Evolutionary conservation across 2,113 vertebrate genomes (phyloP).

Genomic region (Myotis yumanensis): DNA sequence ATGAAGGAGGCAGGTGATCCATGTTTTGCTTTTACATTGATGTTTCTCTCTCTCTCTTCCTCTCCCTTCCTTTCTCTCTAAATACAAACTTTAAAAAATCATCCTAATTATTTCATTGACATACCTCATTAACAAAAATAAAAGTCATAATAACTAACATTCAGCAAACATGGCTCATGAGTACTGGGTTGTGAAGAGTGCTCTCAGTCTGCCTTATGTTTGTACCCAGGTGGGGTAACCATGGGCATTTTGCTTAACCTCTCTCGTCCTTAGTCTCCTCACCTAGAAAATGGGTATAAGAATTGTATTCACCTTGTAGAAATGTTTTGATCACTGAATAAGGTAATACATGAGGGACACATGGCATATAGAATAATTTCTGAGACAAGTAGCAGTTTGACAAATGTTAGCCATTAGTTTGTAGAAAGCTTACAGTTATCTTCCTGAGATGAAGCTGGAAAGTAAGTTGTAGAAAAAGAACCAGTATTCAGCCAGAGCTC

Average conservation of each 20-base stretch:
- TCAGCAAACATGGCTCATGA: neutral
- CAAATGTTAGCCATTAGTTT: neutral
- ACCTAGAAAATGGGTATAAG: neutral
- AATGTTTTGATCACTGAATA: neutral
- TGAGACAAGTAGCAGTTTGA: neutral
- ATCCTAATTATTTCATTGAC: constrained; percentile 16
- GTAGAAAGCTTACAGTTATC: neutral
- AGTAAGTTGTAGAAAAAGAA: neutral
- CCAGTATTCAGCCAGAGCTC: neutral
- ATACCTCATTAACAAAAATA: constrained; percentile 30
- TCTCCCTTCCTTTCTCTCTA: neutral
- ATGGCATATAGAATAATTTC: neutral
- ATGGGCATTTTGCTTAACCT: neutral
- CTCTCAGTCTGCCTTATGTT: neutral
- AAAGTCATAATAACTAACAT: neutral
- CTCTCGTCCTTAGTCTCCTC: neutral
- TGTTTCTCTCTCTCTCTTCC: neutral
- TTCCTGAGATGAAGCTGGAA: neutral
- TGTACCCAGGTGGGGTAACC: too few relatives aligned
- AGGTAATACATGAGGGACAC: neutral
- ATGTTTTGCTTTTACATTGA: neutral
- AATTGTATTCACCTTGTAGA: neutral
- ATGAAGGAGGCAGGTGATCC: neutral
- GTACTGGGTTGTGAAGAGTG: neutral
- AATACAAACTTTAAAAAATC: neutral